Percentiles rank a stretch among this genome's conserved stretches.
Evolutionary conservation across 37 sponge, comb jelly and placozoan genomes (phyloP).

Genomic region (Cliona cf. orientalis): DNA sequence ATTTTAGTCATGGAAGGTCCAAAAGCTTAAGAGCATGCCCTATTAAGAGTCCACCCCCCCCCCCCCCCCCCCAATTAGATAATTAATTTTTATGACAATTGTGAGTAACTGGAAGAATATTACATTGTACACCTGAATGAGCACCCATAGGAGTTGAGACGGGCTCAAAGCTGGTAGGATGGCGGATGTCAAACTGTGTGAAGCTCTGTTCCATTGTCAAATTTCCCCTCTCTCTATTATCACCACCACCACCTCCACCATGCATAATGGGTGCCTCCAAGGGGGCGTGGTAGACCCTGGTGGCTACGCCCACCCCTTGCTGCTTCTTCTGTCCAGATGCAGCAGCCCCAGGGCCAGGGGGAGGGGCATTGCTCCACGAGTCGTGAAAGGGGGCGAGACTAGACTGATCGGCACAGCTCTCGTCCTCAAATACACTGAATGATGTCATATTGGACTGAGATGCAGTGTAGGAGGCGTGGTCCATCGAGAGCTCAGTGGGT

Average conservation of each 20-base stretch:
- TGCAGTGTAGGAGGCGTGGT: conserved; percentile 9
- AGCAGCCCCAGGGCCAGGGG: not conserved
- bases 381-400: conserved; percentile 31
- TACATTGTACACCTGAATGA: too few species aligned
- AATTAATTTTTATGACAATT: too few species aligned
- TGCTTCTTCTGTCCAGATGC: not conserved
- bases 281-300: conserved; percentile 2
- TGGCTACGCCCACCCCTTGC: not conserved
- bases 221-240: too few species aligned
- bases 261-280: not conserved
- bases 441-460: not conserved
- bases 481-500: not conserved
- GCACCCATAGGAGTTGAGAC: too few species aligned
- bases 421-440: conserved; percentile 27
- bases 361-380: conserved; percentile 21
- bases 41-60: too few species aligned
- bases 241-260: not conserved
- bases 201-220: too few species aligned
- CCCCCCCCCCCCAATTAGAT: too few species aligned
- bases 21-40: too few species aligned
- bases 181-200: too few species aligned
- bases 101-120: too few species aligned
- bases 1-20: too few species aligned
- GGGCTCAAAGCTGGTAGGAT: too few species aligned
- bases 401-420: conserved; percentile 4